Evolutionary conservation across 2,888 invertebrate genomes (phyloP), one percentile per base, ranked within the genome.

Genomic region (Ectemnius cavifrons): DNA sequence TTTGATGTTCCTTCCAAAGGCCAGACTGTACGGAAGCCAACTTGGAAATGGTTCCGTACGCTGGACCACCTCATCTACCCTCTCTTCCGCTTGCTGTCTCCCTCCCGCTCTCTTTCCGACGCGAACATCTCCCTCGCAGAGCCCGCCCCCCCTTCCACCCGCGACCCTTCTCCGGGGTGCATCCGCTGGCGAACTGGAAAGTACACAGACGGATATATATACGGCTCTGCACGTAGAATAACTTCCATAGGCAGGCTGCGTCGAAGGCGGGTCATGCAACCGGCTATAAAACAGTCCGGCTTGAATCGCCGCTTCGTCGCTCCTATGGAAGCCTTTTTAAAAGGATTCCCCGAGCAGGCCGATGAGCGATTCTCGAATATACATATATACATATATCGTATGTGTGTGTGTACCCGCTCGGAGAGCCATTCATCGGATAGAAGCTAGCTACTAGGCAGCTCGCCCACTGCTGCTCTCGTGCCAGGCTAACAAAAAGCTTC

Each of bases 1-100:
- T 83, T 83, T 84, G 84, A 83, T 84, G 83, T 84, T 81, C 79
- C 82, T 78, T 82, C 74, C 78, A 83, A 83, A 84, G 82, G 78
- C 74, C 67, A 74, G 80, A 71, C 82, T 58, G 73, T 71, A 77
- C 78, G 78, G 79, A 75, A 83, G 84, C 78, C 80, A 82, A 82
- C 80, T 83, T 84, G 80, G 75, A 82, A 83, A 84, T 82, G 82
- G 84, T 75, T 81, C 75, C 76, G 79, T 76, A 69, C 68, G 75
- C 73, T 71, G 75, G 75, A 75, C 83, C 63, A 46, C n/a, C 67
- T 58, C 60, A 49, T 62, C 73, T 67, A 37, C 37, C 37, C 37
- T 37, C 37, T 37, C 37, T 37, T 37, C 37, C 49, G 46, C 72
- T 60, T 73, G 67, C 71, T 67, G 65, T 23, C 60, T 59, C 60